These are phyloP conservation scores for Proteles cristata DNA, from an alignment of 2,113 vertebrate genomes.

Conservation along the genomic window DNA sequence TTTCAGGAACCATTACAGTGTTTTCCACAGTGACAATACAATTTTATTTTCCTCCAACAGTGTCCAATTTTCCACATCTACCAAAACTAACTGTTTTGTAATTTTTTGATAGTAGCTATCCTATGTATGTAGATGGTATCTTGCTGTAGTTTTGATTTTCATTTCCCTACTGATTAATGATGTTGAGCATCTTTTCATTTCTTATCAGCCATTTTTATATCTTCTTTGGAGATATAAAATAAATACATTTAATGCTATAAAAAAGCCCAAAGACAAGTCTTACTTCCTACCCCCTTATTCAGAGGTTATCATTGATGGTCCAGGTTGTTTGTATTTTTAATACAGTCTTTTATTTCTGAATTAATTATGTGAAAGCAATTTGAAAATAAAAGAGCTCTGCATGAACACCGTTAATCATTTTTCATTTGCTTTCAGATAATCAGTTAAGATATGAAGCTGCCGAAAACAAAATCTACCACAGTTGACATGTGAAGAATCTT, in stretches of 20 bases:
- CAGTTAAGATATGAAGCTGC: neutral
- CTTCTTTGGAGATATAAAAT: neutral
- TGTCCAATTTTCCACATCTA: neutral
- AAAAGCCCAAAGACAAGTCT: neutral
- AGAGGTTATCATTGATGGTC: neutral
- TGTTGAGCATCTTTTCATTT: neutral
- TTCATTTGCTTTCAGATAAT: slow-evolving; percentile 61
- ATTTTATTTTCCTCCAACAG: neutral
- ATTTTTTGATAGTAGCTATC: neutral
- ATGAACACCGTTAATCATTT: slow-evolving; percentile 45
- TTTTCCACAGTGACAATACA: neutral
- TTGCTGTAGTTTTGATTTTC: neutral
- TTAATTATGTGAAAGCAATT: slow-evolving; percentile 57
- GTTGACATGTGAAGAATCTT: neutral
- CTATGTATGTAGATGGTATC: neutral
- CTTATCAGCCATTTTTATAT: neutral
- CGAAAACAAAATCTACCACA: slow-evolving; percentile 30
- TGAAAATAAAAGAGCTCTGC: slow-evolving; percentile 67
- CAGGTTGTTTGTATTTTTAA: slow-evolving; percentile 35
- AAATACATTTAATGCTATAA: neutral
- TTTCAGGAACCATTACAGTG: neutral
- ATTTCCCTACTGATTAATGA: neutral
- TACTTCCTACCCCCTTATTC: neutral
- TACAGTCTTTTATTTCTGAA: slow-evolving; percentile 45
- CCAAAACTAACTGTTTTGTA: neutral